Conservation (phyloP, 2,888 invertebrate species). For the Sinhomidia bicolor region DNA sequence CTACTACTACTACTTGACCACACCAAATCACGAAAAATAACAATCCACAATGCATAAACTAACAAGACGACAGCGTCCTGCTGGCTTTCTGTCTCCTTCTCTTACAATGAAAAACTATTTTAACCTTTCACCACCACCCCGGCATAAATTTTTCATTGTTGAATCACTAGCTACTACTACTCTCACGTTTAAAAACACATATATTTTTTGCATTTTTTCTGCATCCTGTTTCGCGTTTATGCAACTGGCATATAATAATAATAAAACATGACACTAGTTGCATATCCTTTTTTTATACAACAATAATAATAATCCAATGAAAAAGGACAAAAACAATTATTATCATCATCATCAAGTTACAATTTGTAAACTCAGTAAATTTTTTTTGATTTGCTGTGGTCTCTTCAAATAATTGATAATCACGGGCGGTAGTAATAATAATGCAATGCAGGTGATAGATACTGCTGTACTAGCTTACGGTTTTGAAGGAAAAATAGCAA, state of each 20-base stretch:
- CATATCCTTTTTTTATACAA: neutral
- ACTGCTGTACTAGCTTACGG: neutral
- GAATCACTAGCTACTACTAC: too few relatives aligned
- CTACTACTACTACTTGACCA: too few relatives aligned
- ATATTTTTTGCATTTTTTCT: neutral
- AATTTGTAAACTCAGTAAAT: neutral
- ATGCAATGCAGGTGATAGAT: neutral
- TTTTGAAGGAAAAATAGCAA: neutral
- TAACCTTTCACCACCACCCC: slow-evolving; percentile 48
- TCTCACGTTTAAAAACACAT: too few relatives aligned
- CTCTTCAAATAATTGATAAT: neutral
- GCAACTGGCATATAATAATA: neutral
- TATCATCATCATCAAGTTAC: neutral
- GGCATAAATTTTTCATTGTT: too few relatives aligned
- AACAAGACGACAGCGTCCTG: slow-evolving; percentile 23
- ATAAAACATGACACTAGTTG: neutral
- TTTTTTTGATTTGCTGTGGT: neutral
- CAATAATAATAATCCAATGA: neutral
- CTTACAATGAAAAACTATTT: neutral
- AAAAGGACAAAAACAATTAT: slow-evolving; percentile 41
- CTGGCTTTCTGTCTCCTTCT: slow-evolving; percentile 4
- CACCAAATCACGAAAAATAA: slow-evolving; percentile 39
- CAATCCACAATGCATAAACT: slow-evolving; percentile 36
- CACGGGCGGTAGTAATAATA: neutral
- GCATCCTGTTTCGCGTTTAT: neutral